Conservation (phyloP, 1,140 invertebrate genomes). For the Chymomyza costata region DNA sequence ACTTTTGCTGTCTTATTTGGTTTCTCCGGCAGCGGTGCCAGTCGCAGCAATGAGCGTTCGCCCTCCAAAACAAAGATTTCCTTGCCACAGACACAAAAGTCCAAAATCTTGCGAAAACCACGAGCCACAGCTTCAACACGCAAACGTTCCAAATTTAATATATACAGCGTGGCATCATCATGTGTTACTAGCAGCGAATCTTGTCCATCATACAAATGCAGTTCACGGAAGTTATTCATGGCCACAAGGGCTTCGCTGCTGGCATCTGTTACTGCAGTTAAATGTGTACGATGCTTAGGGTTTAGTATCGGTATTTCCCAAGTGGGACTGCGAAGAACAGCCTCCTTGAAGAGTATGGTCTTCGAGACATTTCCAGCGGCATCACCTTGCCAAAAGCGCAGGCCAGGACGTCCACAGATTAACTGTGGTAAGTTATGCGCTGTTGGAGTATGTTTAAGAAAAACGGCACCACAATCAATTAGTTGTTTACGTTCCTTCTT, state of each 20-base stretch:
- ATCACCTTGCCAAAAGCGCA: slow-evolving; percentile 88
- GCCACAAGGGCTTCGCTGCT: slow-evolving; percentile 69
- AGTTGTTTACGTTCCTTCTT: slow-evolving; percentile 89
- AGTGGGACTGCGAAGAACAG: slow-evolving; percentile 78
- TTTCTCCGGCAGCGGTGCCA: slow-evolving; percentile 76
- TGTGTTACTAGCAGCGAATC: slow-evolving; percentile 86
- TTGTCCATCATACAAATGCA: slow-evolving; percentile 81
- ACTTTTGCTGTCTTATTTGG: slow-evolving; percentile 59
- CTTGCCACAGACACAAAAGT: slow-evolving; percentile 62
- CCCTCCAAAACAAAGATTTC: slow-evolving; percentile 87
- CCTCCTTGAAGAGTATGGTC: slow-evolving; percentile 89
- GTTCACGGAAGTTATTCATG: slow-evolving; percentile 80
- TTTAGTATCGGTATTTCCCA: slow-evolving; percentile 83
- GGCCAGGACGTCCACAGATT: slow-evolving; percentile 83
- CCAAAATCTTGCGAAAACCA: slow-evolving; percentile 74
- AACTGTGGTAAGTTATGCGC: slow-evolving; percentile 29
- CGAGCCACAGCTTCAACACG: slow-evolving; percentile 77
- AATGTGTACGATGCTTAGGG: slow-evolving; percentile 75
- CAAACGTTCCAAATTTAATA: slow-evolving; percentile 83
- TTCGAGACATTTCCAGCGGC: slow-evolving; percentile 85
- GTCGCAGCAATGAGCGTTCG: slow-evolving; percentile 79
- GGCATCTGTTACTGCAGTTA: background rate
- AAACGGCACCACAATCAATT: slow-evolving; percentile 60
- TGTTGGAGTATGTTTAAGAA: slow-evolving; percentile 28
- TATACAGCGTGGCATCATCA: slow-evolving; percentile 82